Evolutionary conservation across 2,113 vertebrate species (phyloP).

Genomic region (Platichthys stellatus): DNA sequence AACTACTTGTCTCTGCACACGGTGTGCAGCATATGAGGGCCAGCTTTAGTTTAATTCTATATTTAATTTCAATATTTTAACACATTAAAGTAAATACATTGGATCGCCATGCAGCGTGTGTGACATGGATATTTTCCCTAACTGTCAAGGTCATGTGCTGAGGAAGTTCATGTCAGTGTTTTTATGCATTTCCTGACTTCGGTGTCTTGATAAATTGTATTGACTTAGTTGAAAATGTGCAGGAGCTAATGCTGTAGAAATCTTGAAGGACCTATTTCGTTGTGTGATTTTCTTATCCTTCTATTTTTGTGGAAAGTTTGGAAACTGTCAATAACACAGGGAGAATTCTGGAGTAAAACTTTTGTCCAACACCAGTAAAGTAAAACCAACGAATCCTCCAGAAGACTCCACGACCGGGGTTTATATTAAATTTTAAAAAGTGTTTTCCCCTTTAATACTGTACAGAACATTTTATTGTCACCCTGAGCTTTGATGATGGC

Average conservation of each 20-base stretch:
- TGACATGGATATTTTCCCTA: constrained; percentile 19
- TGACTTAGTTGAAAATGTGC: constrained; percentile 8
- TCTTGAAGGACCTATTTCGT: constrained; percentile 12
- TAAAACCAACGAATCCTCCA: neutral
- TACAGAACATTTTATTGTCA: constrained; percentile 41
- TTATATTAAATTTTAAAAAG: constrained; percentile 28
- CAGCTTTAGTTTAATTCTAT: neutral
- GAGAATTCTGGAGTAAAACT: constrained; percentile 18
- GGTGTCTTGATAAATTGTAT: constrained; percentile 34
- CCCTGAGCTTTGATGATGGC: constrained; percentile 30
- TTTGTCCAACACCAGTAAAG: neutral
- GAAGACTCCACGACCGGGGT: constrained; percentile 1
- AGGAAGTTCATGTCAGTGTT: constrained; percentile 25
- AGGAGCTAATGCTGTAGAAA: constrained; percentile 11
- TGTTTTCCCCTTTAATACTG: constrained; percentile 18
- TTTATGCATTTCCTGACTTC: constrained; percentile 30
- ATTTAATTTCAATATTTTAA: constrained; percentile 21
- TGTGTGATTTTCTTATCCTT: constrained; percentile 12
- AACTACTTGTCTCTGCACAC: constrained; percentile 3
- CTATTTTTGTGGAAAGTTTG: neutral
- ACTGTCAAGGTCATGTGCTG: constrained; percentile 2
- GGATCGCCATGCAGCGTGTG: constrained; percentile 10
- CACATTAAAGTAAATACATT: neutral
- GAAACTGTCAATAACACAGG: constrained; percentile 1
- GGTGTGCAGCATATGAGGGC: constrained; percentile 2